Evolutionary conservation across 2,113 vertebrate genomes (phyloP).

Genomic region (Alethe castanea): DNA sequence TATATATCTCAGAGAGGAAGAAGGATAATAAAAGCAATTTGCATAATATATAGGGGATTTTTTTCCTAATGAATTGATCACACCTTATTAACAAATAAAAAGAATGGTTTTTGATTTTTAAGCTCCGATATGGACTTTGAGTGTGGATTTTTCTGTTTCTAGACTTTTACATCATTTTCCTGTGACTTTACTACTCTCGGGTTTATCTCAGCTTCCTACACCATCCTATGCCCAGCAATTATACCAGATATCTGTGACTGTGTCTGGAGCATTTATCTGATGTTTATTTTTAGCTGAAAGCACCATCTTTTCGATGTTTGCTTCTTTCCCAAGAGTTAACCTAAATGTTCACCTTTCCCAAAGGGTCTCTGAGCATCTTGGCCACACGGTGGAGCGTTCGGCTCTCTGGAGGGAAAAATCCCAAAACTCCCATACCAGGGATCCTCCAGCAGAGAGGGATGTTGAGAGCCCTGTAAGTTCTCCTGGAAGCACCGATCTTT

Average conservation of each 20-base stretch:
- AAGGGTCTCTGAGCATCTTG: background rate
- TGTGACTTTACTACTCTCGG: background rate
- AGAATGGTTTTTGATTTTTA: background rate
- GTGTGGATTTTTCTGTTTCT: background rate
- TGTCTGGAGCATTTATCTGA: no score
- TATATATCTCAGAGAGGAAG: background rate
- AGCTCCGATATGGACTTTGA: background rate
- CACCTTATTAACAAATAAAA: background rate
- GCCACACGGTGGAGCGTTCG: constrained; percentile 40
- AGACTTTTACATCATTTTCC: background rate
- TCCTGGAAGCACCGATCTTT: accelerated
- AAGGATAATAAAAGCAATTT: background rate
- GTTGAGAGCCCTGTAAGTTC: accelerated
- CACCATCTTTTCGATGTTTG: background rate
- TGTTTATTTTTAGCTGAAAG: background rate
- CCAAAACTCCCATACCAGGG: background rate
- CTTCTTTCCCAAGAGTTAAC: background rate
- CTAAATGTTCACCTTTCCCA: background rate
- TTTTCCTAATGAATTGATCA: background rate
- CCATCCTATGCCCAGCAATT: background rate
- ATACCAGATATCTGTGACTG: background rate
- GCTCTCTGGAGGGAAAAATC: background rate
- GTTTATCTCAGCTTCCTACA: background rate
- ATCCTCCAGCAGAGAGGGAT: background rate
- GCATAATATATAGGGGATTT: background rate